Percentiles rank a stretch among this genome's conserved stretches.
Conservation (phyloP, 2,797 vertebrate genomes). For the Helarctos malayanus region DNA sequence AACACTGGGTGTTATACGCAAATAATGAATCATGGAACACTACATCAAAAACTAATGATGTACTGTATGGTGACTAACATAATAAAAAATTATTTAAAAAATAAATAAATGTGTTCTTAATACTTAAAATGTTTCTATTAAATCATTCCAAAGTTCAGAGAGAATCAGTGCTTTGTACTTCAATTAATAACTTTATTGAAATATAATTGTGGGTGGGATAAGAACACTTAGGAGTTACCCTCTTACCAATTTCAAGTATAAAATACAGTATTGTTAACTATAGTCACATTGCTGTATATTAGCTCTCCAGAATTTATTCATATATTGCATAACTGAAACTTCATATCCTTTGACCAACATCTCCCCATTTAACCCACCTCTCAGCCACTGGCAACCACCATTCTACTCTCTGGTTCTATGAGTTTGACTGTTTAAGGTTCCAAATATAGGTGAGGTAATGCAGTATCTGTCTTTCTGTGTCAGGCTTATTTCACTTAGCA, state of each 20-base stretch:
- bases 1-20: no score
- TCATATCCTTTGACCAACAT: not conserved
- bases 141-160: not conserved
- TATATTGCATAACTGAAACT: not conserved
- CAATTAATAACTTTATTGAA: not conserved
- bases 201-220: not conserved
- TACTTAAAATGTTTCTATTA: not conserved
- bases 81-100: no score
- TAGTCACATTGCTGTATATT: not conserved
- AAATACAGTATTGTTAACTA: not conserved
- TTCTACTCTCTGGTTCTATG: not conserved
- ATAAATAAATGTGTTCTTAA: not conserved
- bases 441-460: not conserved
- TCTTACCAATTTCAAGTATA: not conserved
- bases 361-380: not conserved
- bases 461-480: not conserved
- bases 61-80: no score
- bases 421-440: not conserved
- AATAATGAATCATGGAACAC: no score
- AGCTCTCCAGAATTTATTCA: not conserved
- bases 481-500: not conserved
- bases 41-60: no score
- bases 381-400: not conserved
- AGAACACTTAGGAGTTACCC: not conserved
- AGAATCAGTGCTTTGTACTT: not conserved